Evolutionary conservation across 2,113 vertebrate species (phyloP), one percentile per base, ranked within the genome.

Genomic region (Sporophila hypoxantha): DNA sequence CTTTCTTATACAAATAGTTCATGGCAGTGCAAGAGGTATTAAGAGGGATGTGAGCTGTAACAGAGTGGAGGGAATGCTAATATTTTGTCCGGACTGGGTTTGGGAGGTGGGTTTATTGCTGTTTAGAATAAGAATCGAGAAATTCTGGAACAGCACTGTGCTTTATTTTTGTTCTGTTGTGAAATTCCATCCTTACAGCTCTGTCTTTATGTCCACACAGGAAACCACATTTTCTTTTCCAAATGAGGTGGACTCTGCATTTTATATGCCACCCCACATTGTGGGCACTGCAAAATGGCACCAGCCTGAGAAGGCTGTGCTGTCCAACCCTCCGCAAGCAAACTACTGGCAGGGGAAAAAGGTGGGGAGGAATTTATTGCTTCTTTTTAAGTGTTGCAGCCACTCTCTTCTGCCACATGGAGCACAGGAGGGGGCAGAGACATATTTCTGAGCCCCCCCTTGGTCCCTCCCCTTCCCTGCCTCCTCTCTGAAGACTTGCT

Each of bases 111-210:
- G 90, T 95, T 92, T 68, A 86, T 88, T 83, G 64, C 91, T 85
- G 52, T 83, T 94, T 91, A 91, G 89, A 92, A 92, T 87, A 88
- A 94, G 82, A 86, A 92, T 91, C 1, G 1, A 93, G 77, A 92
- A 85, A 89, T 89, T 85, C 85, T 90, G 85, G 75, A 89, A 86
- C 68, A 79, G 32, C 1, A 1, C 11, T 62, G 47, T 30, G 50
- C 36, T 87, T 95, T 94, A 93, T 88, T 95, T 94, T 93, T 85
- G 81, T 78, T 83, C 91, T 95, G 91, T 92, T 94, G 88, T 94
- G 94, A 94, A 95, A 95, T 89, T 92, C 83, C 85, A 91, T 79
- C 69, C 85, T 86, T 78, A 89, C 67, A 84, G 74, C 52, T 79
- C 74, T 86, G 74, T 82, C 71, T 73, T 84, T 81, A 76, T 91